Evolutionary conservation across 2,113 vertebrate genomes (phyloP), one percentile per base, ranked within the genome.

Genomic region (Phalacrocorax carbo): DNA sequence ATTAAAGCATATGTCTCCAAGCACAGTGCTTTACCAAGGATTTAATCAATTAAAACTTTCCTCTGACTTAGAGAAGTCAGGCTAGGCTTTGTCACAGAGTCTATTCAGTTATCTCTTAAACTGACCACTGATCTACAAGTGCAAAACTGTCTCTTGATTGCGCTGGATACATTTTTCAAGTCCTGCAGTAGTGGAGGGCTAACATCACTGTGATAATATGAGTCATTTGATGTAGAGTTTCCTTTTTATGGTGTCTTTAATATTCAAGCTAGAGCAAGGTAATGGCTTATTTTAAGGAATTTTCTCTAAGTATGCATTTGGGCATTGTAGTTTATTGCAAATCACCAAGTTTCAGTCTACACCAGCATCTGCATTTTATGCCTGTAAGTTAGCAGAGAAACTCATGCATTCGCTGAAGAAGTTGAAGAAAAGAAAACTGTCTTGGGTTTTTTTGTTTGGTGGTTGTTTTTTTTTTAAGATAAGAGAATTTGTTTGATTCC

Each of bases 271-370:
- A 49, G 36, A 91, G 58, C 10, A 96, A 71, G 65, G 36, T 65
- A 92, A 93, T 85, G 34, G 54, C 49, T 94, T 92, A 76, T 75
- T 96, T 94, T 93, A 88, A 86, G 82, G 62, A 48, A 90, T 72
- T 95, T 69, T 85, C 21, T 76, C 52, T 78, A 44, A 69, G 12
- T 57, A 51, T 82, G 36, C 46, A 93, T 92, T 96, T 78, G 46
- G 55, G 58, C 68, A 90, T 44, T 95, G 70, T 15, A 58, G 21
- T 68, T 86, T 85, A 92, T 84, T 34, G 55, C 15, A 51, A 92
- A 46, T 36, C 26, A 19, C 15, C 42, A 96, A 78, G 51, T 25
- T 29, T 36, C 90, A 30, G 42, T 84, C 19, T 86, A 46, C 14
- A 46, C 5, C 13, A 52, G 16, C 52, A 88, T 76, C 26, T 86